Base-by-base conservation (phyloP, 2,113 vertebrate species). In the Perca schrenkii region DNA sequence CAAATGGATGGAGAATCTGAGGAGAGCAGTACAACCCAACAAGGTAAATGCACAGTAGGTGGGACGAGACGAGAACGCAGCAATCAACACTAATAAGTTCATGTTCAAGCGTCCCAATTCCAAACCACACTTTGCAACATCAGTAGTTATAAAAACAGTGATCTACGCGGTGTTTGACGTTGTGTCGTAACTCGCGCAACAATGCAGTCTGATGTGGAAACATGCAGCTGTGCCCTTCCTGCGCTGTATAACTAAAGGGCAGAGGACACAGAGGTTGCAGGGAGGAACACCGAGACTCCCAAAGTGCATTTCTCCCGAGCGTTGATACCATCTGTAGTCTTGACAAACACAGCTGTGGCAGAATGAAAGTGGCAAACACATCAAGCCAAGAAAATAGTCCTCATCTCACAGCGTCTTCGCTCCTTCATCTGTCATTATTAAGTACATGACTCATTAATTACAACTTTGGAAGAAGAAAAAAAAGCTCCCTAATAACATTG, bases 1-100 rank as follows among this genome's bases (percentile, higher is more conserved):
- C 95, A 99, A 99, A 95, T 99, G 98, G 98, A 99, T 99, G 98
- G 98, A 99, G 94, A 99, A 99, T 91, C 94, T 99, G 90, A 95
- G 98, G 89, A 96, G 98, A 83, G 98, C 98, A 0, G 97, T 99
- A 72, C 98, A 99, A 88, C 98, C 98, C 58, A 99, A 99, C 94
- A 99, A 99, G 97, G 98, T 99, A 60, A 76, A 64, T 49, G 52
- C 31, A 6, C 62, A 53, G 47, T 11, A 28, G 71, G 56, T 25
- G 85, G 31, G 74, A 50, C 6, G 11, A 57, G 62, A 7, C 28
- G 3, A 25, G 52, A 21, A 8, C 77, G 77, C 68, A 16, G 84
- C 54, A 86, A 83, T 88, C 61, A 78, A 1, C 25, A 6, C 57
- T 63, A 61, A 67, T 74, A 68, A 54, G 70, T 63, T 80, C 10